Base-by-base conservation (phyloP, 2,888 invertebrate genomes). In the Drosophila pseudotalamancana region DNA sequence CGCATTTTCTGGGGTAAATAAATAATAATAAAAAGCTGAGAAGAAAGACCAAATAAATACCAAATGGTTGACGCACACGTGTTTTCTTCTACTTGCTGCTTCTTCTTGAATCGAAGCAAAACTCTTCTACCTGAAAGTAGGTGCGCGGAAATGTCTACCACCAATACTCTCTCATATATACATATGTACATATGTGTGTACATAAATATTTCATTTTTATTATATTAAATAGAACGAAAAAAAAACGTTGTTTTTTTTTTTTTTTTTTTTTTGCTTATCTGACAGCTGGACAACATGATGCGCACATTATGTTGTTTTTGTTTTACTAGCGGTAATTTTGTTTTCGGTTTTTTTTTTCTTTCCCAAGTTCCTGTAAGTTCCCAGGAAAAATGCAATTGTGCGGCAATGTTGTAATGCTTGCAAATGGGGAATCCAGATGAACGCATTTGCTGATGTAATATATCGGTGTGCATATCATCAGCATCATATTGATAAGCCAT, bases 261-360 rank as follows among this genome's bases (percentile, higher is more conserved):
- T 16, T 27, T 11, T n/a, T 18, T 16, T 23, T 11, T 25, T 39
- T 29, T 3, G 34, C 54, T 53, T 65, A 69, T 64, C 64, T 68
- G 50, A 12, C 63, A 72, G 29, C 51, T 68, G 72, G 64, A 69
- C 64, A 72, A 46, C 73, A 72, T 73, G 64, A 69, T 64, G 73
- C 21, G 68, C 57, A 72, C 57, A 72, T 63, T 72, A 51, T 18
- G 27, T 23, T 56, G 57, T 55, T 59, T 66, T n/a, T n/a, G n/a
- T n/a, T 43, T 72, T 64, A 35, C 46, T 54, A 45, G 51, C 42
- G 40, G 62, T 51, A 66, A 53, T 70, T 56, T 48, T 39, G 49
- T 39, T 42, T 51, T 49, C 18, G 16, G 8, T 34, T 42, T 11
- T 23, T 39, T 16, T 32, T n/a, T 18, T 37, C n/a, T 39, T 57